Evolutionary conservation across 2,888 invertebrate species (phyloP).

Genomic region (Megaustenia siamemsis): DNA sequence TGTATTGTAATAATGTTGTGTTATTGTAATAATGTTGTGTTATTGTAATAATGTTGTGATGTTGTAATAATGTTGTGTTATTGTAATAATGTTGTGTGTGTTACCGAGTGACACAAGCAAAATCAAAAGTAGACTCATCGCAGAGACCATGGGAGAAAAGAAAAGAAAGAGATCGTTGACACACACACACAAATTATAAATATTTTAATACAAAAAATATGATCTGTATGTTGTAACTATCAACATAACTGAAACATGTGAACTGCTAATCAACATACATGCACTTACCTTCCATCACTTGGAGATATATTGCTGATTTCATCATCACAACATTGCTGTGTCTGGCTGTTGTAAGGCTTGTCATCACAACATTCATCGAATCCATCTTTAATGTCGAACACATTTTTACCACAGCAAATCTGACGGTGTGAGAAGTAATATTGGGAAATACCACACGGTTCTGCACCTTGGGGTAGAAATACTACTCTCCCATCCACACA

Average conservation of each 20-base stretch:
- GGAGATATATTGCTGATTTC: constrained; percentile 13
- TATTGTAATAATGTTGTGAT: too few species aligned
- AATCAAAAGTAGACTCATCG: too few species aligned
- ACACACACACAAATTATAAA: too few species aligned
- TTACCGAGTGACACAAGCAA: too few species aligned
- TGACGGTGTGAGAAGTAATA: constrained; percentile 17
- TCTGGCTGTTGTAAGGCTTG: constrained; percentile 1
- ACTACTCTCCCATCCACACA: constrained; percentile 12
- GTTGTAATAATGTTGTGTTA: too few species aligned
- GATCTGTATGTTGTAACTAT: background rate
- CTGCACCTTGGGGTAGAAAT: background rate
- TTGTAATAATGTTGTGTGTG: too few species aligned
- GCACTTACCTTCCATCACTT: constrained; percentile 25
- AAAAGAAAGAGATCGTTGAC: too few species aligned
- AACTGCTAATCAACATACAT: background rate
- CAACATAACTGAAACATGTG: background rate
- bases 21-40: too few species aligned
- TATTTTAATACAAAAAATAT: background rate
- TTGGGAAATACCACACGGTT: background rate
- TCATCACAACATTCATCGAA: constrained; percentile 2
- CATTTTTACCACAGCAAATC: constrained; percentile 18
- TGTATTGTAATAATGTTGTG: too few species aligned
- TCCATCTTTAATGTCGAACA: background rate
- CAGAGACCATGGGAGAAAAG: too few species aligned
- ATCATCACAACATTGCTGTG: constrained; percentile 10